phyloP scores from a whole-genome alignment of 1,140 invertebrate species.

The Ephestia elutella region DNA sequence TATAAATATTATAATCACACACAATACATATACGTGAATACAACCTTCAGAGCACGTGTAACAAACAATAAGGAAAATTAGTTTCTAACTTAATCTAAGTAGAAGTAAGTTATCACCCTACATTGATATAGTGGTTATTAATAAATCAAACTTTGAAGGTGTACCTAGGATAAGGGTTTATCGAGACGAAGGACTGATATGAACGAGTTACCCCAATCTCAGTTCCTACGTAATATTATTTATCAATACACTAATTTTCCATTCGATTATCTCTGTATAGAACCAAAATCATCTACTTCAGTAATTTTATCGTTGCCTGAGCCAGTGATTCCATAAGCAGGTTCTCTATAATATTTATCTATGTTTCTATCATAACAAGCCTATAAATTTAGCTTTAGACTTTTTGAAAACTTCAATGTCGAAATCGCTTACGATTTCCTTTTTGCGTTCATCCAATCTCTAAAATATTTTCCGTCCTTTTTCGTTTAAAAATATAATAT shows the following conservation, averaged over 20 bases:
- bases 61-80: conserved; percentile 2
- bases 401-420: too few species aligned
- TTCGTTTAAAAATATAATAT: too few species aligned
- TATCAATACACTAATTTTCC: neutral
- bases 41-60: neutral
- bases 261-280: neutral
- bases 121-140: neutral
- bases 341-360: too few species aligned
- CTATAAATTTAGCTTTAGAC: too few species aligned
- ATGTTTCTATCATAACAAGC: too few species aligned
- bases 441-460: too few species aligned
- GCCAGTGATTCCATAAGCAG: neutral
- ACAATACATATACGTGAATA: neutral
- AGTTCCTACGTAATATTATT: neutral
- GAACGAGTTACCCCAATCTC: neutral
- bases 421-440: too few species aligned
- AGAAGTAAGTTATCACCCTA: neutral
- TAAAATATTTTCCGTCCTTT: too few species aligned
- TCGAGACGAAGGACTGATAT: neutral
- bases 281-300: neutral
- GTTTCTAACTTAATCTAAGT: neutral
- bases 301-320: neutral
- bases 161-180: neutral
- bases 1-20: neutral
- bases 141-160: neutral